phyloP scores from a whole-genome alignment of 2,113 vertebrate species.

The Aegotheles bennettii region DNA sequence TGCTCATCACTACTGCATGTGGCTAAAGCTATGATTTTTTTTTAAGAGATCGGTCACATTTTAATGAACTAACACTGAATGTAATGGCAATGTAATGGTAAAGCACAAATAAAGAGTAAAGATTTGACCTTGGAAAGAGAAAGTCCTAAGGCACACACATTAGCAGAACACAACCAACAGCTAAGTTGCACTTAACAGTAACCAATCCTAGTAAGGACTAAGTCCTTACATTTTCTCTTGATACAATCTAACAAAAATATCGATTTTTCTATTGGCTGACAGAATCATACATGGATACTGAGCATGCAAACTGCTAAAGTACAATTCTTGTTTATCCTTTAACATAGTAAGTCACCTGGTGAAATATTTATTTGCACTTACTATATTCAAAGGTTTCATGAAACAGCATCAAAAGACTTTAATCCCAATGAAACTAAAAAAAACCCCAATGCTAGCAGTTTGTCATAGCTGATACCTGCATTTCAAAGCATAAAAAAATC shows the following conservation, averaged over 20 bases:
- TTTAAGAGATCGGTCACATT: background rate
- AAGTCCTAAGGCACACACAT: background rate
- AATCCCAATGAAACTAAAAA: background rate
- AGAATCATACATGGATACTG: background rate
- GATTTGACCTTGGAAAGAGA: background rate
- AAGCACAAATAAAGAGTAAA: background rate
- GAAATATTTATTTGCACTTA: background rate
- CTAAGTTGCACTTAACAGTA: background rate
- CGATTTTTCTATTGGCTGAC: background rate
- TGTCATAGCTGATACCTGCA: background rate
- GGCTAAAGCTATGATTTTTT: background rate
- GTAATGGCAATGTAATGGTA: background rate
- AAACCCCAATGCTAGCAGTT: background rate
- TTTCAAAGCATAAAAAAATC: background rate
- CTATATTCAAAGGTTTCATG: background rate
- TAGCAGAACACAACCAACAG: background rate
- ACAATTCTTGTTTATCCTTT: background rate
- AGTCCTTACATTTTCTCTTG: background rate
- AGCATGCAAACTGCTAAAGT: background rate
- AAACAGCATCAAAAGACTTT: background rate
- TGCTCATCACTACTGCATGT: background rate
- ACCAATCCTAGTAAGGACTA: background rate
- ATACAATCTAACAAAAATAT: background rate
- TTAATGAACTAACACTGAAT: background rate
- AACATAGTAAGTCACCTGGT: background rate